Evolutionary conservation across 2,113 vertebrate genomes (phyloP).

Genomic region (Lipophrys pholis): DNA sequence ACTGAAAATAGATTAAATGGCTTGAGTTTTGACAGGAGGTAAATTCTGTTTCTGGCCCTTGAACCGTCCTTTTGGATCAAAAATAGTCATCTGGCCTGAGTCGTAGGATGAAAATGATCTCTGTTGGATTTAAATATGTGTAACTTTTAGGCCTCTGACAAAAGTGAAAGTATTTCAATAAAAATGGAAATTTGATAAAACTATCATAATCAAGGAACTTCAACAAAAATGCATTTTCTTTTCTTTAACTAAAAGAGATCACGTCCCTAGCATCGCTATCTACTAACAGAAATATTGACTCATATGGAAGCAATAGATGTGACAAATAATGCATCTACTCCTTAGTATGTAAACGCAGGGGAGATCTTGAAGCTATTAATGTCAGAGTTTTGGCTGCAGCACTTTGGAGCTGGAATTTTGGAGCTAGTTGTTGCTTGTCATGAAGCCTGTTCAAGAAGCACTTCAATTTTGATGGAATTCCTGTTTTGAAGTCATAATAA

Average conservation of each 20-base stretch:
- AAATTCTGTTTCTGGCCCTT: background rate
- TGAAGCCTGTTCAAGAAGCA: conserved; percentile 63
- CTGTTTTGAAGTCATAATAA: conserved; percentile 46
- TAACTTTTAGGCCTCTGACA: background rate
- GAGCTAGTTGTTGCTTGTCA: conserved; percentile 73
- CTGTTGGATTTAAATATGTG: background rate
- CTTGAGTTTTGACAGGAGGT: background rate
- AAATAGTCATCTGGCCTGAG: background rate
- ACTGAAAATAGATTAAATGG: conserved; percentile 8
- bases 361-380: conserved; percentile 74
- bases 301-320: conserved; percentile 41
- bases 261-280: too few species aligned
- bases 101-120: background rate
- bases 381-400: conserved; percentile 64
- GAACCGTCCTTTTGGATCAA: background rate
- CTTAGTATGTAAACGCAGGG: conserved; percentile 30
- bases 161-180: background rate
- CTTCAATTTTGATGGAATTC: conserved; percentile 56
- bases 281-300: too few species aligned
- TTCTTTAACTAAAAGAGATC: background rate
- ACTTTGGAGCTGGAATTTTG: conserved; percentile 60
- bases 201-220: conserved; percentile 4
- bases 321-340: conserved; percentile 49
- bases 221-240: conserved; percentile 9
- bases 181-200: conserved; percentile 32